phyloP scores from a whole-genome alignment of 2,113 vertebrate genomes.

The Nicator chloris region DNA sequence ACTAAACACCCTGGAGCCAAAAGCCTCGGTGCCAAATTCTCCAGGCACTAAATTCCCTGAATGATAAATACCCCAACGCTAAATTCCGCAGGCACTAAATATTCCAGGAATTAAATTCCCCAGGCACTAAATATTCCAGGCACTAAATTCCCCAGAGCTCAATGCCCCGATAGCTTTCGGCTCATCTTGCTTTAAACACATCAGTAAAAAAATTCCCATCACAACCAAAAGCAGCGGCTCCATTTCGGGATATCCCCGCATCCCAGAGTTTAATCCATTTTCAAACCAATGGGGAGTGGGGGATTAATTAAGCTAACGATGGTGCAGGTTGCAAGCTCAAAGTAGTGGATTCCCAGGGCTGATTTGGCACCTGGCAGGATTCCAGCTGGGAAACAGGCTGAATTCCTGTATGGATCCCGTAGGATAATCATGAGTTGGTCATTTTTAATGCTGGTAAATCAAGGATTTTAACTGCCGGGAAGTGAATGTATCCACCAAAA shows the following conservation, averaged over 20 bases:
- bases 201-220: background rate
- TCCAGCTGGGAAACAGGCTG: background rate
- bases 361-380: fast-evolving
- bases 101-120: background rate
- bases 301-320: background rate
- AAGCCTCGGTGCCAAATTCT: background rate
- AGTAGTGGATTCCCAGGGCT: fast-evolving
- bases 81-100: background rate
- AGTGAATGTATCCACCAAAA: background rate
- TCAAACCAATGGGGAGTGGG: fast-evolving
- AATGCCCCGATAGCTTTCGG: fast-evolving
- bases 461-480: background rate
- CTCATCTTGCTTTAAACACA: background rate
- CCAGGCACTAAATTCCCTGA: background rate
- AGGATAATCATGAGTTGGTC: fast-evolving
- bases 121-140: background rate
- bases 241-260: fast-evolving
- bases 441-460: background rate
- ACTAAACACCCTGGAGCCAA: background rate
- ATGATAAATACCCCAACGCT: background rate
- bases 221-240: background rate
- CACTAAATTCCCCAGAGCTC: background rate
- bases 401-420: background rate
- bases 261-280: background rate
- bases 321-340: background rate